Conservation (phyloP, 2,113 vertebrate genomes). For the Pitta sordida region DNA sequence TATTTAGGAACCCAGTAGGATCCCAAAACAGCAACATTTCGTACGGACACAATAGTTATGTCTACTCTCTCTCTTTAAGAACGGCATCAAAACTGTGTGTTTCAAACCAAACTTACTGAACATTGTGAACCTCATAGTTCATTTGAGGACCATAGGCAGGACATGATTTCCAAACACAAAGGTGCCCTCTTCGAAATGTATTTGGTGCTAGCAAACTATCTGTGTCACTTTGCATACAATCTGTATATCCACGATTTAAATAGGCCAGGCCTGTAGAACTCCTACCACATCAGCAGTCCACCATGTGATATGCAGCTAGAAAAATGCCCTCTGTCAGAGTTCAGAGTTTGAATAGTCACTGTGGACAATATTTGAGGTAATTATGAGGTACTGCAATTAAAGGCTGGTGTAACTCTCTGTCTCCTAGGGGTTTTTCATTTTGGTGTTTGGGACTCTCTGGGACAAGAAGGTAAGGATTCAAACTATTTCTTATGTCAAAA, state of each 20-base stretch:
- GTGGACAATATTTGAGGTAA: neutral
- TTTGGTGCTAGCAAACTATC: neutral
- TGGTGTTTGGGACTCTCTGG: constrained; percentile 77
- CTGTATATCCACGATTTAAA: neutral
- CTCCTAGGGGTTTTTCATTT: constrained; percentile 77
- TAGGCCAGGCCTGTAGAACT: neutral
- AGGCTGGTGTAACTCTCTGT: neutral
- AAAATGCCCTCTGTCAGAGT: neutral
- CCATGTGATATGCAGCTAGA: neutral
- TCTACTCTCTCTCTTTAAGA: neutral
- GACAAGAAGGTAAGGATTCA: constrained; percentile 76
- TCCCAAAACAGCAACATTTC: neutral
- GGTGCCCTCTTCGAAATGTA: neutral
- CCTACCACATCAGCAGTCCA: neutral
- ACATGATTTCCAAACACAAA: neutral
- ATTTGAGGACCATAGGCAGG: neutral
- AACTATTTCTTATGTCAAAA: neutral
- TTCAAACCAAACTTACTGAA: neutral
- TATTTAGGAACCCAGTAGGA: neutral
- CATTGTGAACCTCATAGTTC: neutral
- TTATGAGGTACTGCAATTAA: neutral
- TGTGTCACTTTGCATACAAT: neutral
- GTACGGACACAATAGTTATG: neutral
- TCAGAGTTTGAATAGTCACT: neutral
- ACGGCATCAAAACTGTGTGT: neutral